phyloP scores from a whole-genome alignment of 2,888 invertebrate genomes.

The Polyommatus icarus region DNA sequence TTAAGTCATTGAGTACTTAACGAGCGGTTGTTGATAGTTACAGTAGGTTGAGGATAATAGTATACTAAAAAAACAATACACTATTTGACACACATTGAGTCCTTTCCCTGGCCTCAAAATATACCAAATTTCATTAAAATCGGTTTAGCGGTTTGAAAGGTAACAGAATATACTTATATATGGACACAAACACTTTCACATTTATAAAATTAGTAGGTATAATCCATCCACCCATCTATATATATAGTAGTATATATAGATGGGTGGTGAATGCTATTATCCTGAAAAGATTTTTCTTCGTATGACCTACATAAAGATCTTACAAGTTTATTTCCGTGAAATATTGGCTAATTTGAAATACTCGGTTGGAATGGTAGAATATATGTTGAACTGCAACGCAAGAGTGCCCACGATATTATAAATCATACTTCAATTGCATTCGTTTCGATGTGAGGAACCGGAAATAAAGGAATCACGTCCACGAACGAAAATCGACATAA shows the following conservation, averaged over 20 bases:
- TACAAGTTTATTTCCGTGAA: not conserved
- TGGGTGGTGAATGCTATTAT: not conserved
- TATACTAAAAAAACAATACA: no score
- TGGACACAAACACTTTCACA: no score
- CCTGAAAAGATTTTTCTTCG: not conserved
- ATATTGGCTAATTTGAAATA: conserved; percentile 10
- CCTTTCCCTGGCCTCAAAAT: no score
- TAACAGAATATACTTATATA: no score
- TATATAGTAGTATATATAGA: no score
- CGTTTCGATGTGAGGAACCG: conserved; percentile 15
- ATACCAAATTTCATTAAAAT: no score
- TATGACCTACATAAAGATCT: not conserved
- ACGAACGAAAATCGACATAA: not conserved
- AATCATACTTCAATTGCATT: conserved; percentile 30
- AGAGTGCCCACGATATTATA: not conserved
- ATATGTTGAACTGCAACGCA: conserved; percentile 4
- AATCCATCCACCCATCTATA: no score
- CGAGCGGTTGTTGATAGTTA: not conserved
- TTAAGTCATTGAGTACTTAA: conserved; percentile 1
- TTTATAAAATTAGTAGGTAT: no score
- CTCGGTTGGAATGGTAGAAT: not conserved
- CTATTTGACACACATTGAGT: no score
- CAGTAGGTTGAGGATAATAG: not conserved
- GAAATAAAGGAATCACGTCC: conserved; percentile 29
- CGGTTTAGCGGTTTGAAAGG: no score